These are phyloP conservation scores for Tenthredo notha DNA, from an alignment of 2,888 invertebrate genomes.

Conservation along the genomic window DNA sequence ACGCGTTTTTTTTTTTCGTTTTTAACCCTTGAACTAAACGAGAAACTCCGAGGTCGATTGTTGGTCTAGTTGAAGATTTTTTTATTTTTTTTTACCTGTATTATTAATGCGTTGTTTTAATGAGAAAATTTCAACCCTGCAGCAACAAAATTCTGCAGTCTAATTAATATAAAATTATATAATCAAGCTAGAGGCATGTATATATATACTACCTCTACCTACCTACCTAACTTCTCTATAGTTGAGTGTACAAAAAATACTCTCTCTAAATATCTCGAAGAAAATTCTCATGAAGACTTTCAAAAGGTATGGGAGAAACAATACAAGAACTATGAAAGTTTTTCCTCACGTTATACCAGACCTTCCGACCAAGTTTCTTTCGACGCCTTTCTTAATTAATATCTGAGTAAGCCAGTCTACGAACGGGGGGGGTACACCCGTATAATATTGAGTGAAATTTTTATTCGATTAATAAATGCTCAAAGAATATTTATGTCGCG, in stretches of 20 bases:
- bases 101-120: neutral
- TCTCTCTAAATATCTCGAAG: constrained; percentile 3
- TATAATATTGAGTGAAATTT: neutral
- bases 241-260: neutral
- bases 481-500: neutral
- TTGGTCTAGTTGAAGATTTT: neutral
- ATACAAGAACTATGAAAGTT: constrained; percentile 24
- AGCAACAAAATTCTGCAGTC: neutral
- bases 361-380: constrained; percentile 18
- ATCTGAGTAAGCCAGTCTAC: neutral
- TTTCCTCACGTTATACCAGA: neutral
- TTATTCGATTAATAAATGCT: constrained; percentile 5
- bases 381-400: constrained; percentile 26
- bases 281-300: constrained; percentile 7
- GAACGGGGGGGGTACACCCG: neutral
- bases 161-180: neutral
- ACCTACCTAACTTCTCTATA: neutral
- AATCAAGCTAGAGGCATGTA: neutral
- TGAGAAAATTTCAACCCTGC: neutral
- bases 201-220: neutral
- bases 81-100: neutral
- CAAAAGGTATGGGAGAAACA: constrained; percentile 13
- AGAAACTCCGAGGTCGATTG: neutral
- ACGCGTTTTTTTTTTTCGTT: too few species aligned
- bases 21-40: neutral